Evolutionary conservation across 1,140 invertebrate genomes (phyloP).

Genomic region (Camponotus floridanus): DNA sequence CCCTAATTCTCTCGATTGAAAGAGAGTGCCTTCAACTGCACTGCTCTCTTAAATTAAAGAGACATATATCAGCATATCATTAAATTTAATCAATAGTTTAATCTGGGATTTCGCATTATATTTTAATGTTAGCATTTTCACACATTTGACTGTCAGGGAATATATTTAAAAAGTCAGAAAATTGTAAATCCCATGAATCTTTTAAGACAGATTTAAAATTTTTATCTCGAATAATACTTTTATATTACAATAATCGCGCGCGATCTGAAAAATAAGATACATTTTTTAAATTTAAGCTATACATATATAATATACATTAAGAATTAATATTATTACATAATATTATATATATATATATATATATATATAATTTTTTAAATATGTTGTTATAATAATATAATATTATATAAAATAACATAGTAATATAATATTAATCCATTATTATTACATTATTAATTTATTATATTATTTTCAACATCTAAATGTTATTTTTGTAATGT

Average conservation of each 20-base stretch:
- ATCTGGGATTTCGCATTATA: neutral
- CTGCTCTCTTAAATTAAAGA: neutral
- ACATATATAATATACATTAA: too few species aligned
- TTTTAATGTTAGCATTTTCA: neutral
- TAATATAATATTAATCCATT: too few species aligned
- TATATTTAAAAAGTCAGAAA: neutral
- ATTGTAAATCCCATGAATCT: neutral
- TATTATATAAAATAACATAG: too few species aligned
- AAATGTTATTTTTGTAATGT: neutral
- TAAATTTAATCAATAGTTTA: neutral
- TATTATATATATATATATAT: too few species aligned
- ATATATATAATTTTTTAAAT: too few species aligned
- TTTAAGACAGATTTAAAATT: slow-evolving; percentile 1
- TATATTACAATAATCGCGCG: neutral
- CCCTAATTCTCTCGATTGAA: neutral
- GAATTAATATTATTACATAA: too few species aligned
- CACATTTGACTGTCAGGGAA: neutral
- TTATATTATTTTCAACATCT: neutral
- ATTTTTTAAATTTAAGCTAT: neutral
- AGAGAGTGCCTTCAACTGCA: slow-evolving; percentile 8
- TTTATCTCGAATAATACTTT: neutral
- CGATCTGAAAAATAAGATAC: neutral
- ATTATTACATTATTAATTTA: too few species aligned
- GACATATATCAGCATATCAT: slow-evolving; percentile 17
- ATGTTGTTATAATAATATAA: too few species aligned